Evolutionary conservation across 2,797 vertebrate genomes (phyloP), one percentile per base, ranked within the genome.

Genomic region (Pangasius krempfi): DNA sequence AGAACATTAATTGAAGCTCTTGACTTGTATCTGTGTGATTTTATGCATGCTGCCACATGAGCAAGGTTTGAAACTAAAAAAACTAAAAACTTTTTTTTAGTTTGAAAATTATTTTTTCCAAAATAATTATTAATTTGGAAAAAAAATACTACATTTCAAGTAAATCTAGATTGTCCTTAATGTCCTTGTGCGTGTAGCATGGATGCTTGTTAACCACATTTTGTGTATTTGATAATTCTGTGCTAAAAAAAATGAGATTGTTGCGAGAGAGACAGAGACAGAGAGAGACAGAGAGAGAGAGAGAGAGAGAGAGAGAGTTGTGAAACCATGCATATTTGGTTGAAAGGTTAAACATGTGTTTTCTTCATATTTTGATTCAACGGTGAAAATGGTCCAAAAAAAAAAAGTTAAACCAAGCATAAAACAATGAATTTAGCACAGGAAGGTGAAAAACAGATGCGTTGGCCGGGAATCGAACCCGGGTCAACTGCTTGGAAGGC

Each of bases 401-500:
- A 10, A 27, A 58, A n/a, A 64, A 64, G 3, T 72, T 20, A 9
- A 40, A 72, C 6, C 8, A 12, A 12, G 30, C 60, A n/a, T 13
- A 30, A 30, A 66, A 30, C 20, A 27, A 44, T 25, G 16, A 14
- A 50, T 76, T 50, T 47, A 50, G 25, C 22, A 50, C 0, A 14
- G 73, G 25, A 10, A 76, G 50, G 47, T 6, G 44, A 72, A 72
- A 50, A 52, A 8, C 0, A 1, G 12, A 4, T 91, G 90, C 87
- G 91, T 92, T 94, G 94, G 93, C 93, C 92, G 92, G 94, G 92
- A 94, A 95, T 95, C 93, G 91, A 94, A 94, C 92, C 93, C 93
- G 91, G 93, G 94, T 95, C 94, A 95, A 94, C 93, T 95, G 94
- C 94, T 95, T 94, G 92, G 92, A 94, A 93, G 92, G 93, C 90